Conservation (phyloP, 2,113 vertebrate genomes). For the Channa maculata region DNA sequence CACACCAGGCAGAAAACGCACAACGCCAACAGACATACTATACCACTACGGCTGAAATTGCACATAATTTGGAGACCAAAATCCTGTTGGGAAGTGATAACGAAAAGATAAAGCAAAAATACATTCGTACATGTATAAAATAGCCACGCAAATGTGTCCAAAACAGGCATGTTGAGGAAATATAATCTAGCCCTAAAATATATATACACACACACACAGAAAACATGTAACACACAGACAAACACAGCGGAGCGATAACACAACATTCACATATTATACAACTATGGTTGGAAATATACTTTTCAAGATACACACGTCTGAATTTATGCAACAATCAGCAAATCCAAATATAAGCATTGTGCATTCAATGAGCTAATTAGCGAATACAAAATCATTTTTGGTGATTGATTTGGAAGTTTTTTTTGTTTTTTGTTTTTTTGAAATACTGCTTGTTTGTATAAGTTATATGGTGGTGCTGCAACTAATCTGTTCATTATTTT, state of each 20-base stretch:
- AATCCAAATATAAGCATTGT: neutral
- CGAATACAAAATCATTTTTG: neutral
- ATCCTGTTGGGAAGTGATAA: neutral
- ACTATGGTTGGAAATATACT: neutral
- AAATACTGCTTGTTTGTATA: too few species aligned
- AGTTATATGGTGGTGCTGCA: too few species aligned
- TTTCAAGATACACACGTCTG: neutral
- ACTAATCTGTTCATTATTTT: too few species aligned
- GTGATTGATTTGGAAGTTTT: neutral
- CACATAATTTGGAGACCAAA: constrained; percentile 13
- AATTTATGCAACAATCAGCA: neutral
- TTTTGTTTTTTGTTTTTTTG: too few species aligned
- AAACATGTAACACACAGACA: neutral
- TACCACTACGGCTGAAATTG: neutral
- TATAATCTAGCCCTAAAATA: constrained; percentile 10
- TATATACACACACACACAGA: constrained; percentile 5
- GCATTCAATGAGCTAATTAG: neutral
- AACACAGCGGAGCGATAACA: neutral
- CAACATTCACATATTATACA: neutral
- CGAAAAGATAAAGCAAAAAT: neutral
- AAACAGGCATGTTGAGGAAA: constrained; percentile 6
- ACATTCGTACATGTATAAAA: constrained; percentile 19
- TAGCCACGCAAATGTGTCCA: neutral
- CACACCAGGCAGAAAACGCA: constrained; percentile 1
- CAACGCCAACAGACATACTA: neutral